Base-by-base conservation (phyloP, 2,888 invertebrate species). In the Machimus atricapillus region DNA sequence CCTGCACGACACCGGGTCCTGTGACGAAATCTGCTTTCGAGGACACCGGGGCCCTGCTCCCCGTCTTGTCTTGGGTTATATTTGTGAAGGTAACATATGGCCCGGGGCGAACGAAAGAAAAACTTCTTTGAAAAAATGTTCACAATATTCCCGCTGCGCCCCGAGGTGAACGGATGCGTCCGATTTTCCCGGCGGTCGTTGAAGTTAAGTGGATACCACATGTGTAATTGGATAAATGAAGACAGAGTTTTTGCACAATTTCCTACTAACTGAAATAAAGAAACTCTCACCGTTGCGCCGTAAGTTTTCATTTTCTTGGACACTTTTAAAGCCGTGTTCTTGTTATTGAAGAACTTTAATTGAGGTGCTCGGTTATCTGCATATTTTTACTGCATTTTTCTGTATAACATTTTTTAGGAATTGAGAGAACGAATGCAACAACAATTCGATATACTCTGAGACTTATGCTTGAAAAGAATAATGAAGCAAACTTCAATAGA, bases 221-320 rank as follows among this genome's bases (percentile, higher is more conserved):
- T 74, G 85, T 85, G 85, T 85, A 85, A 85, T 74, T 85, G 85
- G 85, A 85, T 74, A 74, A 74, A 85, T 85, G 85, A 74, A 85
- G 85, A 85, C 46, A 23, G 46, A 85, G 46, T 85, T 83, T 83
- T 12, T 46, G 46, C 27, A 23, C 1, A 58, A 34, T 82, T 66
- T 31, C 1, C 27, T 12, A 4, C 66, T 9, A 19, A 56, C 8
- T 7, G n/a, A 19, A 56, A 19, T 56, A 7, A n/a, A 56, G 56
- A 56, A 56, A 56, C 16, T 9, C 56, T 46, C 43, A 46, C 43
- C 16, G 4, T 46, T 14, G 14, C 43, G 43, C 43, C 16, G 16
- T 46, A 14, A 46, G 43, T 46, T 46, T 46, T 14, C 43, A 46
- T 16, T 46, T 46, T 46, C 16, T 46, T 16, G 2, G 16, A 46